Conservation (phyloP, 2,888 invertebrate genomes). For the Choreutis nemorana region DNA sequence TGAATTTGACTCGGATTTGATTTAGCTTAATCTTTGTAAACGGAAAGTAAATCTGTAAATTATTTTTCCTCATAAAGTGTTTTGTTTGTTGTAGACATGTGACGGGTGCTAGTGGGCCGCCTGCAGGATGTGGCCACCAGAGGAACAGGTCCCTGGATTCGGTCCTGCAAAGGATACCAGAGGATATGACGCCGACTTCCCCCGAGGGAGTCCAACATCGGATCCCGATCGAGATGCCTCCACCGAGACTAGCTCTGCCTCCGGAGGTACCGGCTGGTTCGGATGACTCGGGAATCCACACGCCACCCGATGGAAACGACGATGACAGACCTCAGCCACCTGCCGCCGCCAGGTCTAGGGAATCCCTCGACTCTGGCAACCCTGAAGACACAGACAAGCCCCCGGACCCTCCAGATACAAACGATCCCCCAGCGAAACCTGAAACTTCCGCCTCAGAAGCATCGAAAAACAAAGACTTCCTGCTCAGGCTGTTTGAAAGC, state of each 20-base stretch:
- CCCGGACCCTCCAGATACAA: constrained; percentile 43
- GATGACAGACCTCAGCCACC: constrained; percentile 58
- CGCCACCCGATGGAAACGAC: constrained; percentile 49
- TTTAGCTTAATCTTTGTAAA: neutral
- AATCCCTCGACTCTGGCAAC: constrained; percentile 77
- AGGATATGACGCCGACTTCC: constrained; percentile 73
- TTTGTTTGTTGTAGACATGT: constrained; percentile 54
- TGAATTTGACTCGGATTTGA: neutral
- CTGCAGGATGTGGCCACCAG: constrained; percentile 75
- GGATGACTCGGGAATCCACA: constrained; percentile 79
- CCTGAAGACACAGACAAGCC: constrained; percentile 67
- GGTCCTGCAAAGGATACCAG: constrained; percentile 87
- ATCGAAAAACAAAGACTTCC: constrained; percentile 69
- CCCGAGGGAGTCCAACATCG: constrained; percentile 52
- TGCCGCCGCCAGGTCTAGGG: constrained; percentile 70
- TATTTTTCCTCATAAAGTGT: neutral
- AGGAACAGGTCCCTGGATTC: constrained; percentile 91
- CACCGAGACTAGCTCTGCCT: constrained; percentile 67
- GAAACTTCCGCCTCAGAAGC: constrained; percentile 26
- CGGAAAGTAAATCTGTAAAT: neutral
- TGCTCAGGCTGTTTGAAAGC: constrained; percentile 94
- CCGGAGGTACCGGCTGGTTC: constrained; percentile 69
- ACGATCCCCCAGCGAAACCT: neutral
- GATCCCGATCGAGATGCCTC: constrained; percentile 36
- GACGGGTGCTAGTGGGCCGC: constrained; percentile 52